A percentile compares a stretch with the other conserved stretches of the same genome.
These are phyloP conservation scores for human DNA, from an alignment of 2,113 vertebrate species.

Conservation along the genomic window DNA sequence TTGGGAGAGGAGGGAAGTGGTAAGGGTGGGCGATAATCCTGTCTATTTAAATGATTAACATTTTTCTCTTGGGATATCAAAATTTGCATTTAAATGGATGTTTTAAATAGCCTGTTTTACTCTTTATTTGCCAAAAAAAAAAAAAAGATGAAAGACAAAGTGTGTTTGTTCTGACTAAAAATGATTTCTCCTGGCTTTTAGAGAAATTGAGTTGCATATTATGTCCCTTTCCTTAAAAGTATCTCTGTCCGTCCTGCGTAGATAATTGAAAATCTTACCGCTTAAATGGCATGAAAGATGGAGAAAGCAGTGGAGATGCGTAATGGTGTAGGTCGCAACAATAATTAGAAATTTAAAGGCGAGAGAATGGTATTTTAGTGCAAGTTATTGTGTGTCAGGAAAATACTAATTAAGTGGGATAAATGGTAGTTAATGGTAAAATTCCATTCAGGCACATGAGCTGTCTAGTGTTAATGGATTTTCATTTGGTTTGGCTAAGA, in stretches of 20 bases:
- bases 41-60: conserved; percentile 84
- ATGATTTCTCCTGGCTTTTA: conserved; percentile 85
- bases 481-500: conserved; percentile 83
- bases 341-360: conserved; percentile 87
- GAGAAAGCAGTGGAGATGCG: conserved; percentile 71
- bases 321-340: conserved; percentile 80
- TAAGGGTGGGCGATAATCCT: conserved; percentile 75
- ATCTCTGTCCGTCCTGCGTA: conserved; percentile 84
- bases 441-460: conserved; percentile 81
- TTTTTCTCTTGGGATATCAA: conserved; percentile 81
- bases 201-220: conserved; percentile 88
- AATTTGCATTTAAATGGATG: conserved; percentile 91
- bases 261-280: conserved; percentile 88
- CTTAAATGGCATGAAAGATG: conserved; percentile 82
- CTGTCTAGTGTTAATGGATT: conserved; percentile 85
- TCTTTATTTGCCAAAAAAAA: conserved; percentile 80
- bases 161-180: conserved; percentile 88
- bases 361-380: conserved; percentile 81
- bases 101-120: conserved; percentile 89
- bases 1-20: conserved; percentile 52
- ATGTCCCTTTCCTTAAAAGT: conserved; percentile 88
- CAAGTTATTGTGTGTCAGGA: conserved; percentile 85
- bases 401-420: conserved; percentile 89
- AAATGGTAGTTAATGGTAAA: conserved; percentile 88
- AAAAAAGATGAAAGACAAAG: conserved; percentile 87